Conservation (phyloP, 1,140 invertebrate genomes). For the Cylas formicarius region DNA sequence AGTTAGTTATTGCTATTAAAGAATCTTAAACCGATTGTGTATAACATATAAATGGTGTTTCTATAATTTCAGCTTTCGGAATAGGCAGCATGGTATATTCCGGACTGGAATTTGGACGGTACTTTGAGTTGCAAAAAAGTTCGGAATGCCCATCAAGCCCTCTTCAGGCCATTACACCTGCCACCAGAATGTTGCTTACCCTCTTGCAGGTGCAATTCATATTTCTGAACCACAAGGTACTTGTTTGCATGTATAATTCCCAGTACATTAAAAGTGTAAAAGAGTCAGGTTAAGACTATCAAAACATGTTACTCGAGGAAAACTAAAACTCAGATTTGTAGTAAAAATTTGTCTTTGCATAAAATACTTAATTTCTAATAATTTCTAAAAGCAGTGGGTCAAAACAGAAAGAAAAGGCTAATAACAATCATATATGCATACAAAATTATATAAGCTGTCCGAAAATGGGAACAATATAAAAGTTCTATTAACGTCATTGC, state of each 20-base stretch:
- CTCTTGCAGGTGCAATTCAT: conserved; percentile 96
- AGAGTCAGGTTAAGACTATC: background rate
- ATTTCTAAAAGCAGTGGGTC: background rate
- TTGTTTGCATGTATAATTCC: background rate
- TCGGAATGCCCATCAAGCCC: conserved; percentile 77
- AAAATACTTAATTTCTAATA: too few relatives aligned
- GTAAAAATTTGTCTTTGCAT: too few relatives aligned
- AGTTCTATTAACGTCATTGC: conserved; percentile 7
- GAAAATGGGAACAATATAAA: background rate
- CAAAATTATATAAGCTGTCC: background rate
- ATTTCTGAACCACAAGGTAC: conserved; percentile 84
- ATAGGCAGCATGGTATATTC: conserved; percentile 66
- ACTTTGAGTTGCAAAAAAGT: conserved; percentile 79
- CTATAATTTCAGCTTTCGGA: conserved; percentile 29
- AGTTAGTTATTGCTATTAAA: too few relatives aligned
- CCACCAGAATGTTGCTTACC: conserved; percentile 84
- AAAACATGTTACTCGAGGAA: background rate
- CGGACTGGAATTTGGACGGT: conserved; percentile 86
- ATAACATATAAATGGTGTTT: too few relatives aligned
- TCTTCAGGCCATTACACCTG: conserved; percentile 76
- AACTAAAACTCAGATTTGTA: background rate
- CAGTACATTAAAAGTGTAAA: background rate
- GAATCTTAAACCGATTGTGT: too few relatives aligned
- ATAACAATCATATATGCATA: background rate
- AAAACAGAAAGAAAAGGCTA: background rate